These are phyloP conservation scores for Berghia stephanieae DNA, from an alignment of 1,140 invertebrate genomes.

Conservation along the genomic window DNA sequence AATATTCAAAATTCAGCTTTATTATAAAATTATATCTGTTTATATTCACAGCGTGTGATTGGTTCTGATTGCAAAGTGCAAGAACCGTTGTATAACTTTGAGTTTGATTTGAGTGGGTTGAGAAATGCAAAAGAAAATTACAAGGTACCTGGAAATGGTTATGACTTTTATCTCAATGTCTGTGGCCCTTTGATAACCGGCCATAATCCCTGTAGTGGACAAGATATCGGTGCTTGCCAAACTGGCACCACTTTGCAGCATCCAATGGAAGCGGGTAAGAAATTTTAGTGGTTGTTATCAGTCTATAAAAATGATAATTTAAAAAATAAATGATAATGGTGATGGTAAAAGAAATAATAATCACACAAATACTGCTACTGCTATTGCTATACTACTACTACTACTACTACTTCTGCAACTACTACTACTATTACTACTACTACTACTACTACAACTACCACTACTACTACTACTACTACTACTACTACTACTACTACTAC, in stretches of 20 bases:
- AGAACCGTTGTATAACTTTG: slow-evolving; percentile 55
- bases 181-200: slow-evolving; percentile 43
- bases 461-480: too few species aligned
- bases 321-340: too few species aligned
- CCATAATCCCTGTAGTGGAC: slow-evolving; percentile 10
- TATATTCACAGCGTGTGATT: background rate
- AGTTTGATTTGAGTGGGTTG: slow-evolving; percentile 59
- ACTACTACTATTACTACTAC: too few species aligned
- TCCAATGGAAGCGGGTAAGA: slow-evolving; percentile 18
- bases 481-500: too few species aligned
- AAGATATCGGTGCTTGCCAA: slow-evolving; percentile 47
- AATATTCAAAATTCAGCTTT: background rate
- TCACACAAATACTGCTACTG: too few species aligned
- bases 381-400: too few species aligned
- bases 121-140: slow-evolving; percentile 45
- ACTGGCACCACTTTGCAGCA: slow-evolving; percentile 33
- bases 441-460: too few species aligned
- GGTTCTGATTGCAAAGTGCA: slow-evolving; percentile 53
- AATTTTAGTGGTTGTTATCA: too few species aligned
- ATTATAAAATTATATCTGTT: background rate
- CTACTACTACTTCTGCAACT: too few species aligned
- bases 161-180: slow-evolving; percentile 50
- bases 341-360: too few species aligned
- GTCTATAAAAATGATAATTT: too few species aligned
- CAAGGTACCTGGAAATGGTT: slow-evolving; percentile 38